phyloP scores from a whole-genome alignment of 2,113 vertebrate genomes.

The Nesoenas mayeri region DNA sequence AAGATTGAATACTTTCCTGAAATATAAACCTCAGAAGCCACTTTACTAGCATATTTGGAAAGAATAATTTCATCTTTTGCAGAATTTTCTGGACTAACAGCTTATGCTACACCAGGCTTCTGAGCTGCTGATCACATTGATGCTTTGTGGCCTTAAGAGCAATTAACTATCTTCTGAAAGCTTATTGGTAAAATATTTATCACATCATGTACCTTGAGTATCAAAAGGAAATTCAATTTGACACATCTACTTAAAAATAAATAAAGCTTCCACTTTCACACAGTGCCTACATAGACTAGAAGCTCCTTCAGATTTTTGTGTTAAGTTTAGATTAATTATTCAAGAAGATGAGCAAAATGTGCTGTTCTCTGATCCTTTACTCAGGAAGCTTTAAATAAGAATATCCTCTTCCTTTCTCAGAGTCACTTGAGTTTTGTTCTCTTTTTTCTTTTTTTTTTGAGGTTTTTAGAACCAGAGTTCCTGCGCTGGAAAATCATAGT shows the following conservation, averaged over 20 bases:
- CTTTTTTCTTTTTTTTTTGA: background rate
- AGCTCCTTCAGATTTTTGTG: constrained; percentile 22
- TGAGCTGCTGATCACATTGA: background rate
- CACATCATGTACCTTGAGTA: background rate
- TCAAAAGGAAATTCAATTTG: background rate
- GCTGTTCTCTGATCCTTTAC: constrained; percentile 8
- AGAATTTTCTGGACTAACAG: background rate
- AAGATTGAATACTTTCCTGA: background rate
- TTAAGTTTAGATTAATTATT: constrained; percentile 37
- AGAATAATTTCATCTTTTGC: background rate
- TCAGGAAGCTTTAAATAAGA: constrained; percentile 46
- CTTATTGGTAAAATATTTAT: constrained; percentile 31
- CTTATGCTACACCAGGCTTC: background rate
- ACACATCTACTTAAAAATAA: constrained; percentile 34
- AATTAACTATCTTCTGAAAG: background rate
- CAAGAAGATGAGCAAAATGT: constrained; percentile 20
- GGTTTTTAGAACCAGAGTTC: constrained; percentile 8
- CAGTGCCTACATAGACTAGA: background rate
- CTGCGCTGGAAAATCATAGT: constrained; percentile 46
- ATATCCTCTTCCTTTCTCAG: constrained; percentile 36
- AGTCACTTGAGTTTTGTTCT: background rate
- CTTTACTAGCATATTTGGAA: background rate
- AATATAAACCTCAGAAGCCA: background rate
- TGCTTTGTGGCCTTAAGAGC: background rate
- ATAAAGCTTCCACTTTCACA: background rate